Evolutionary conservation across 2,797 vertebrate genomes (phyloP).

Genomic region (Dicrostonyx torquatus): DNA sequence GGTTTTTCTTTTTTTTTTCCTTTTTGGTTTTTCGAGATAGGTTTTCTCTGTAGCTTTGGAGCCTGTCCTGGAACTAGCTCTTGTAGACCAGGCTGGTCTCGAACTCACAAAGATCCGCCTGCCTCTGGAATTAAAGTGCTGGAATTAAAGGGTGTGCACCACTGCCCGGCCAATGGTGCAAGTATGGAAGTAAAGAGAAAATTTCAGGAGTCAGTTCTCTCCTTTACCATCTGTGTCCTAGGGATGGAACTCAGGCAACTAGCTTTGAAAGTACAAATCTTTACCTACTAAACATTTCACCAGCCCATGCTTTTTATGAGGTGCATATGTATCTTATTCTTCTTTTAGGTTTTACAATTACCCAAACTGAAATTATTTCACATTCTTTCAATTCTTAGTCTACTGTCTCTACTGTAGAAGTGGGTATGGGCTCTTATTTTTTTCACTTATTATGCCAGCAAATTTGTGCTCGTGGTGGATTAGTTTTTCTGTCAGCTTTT

Average conservation of each 20-base stretch:
- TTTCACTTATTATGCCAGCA: not conserved
- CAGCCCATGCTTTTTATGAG: not conserved
- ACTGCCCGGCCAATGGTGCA: not conserved
- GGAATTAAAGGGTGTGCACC: too few species aligned
- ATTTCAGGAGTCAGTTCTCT: not conserved
- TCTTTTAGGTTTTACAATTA: slow-evolving; percentile 35
- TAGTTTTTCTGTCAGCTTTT: slow-evolving; percentile 21
- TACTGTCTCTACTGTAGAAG: not conserved
- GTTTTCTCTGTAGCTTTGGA: too few species aligned
- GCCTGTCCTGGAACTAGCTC: too few species aligned
- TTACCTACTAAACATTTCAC: not conserved
- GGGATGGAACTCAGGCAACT: not conserved
- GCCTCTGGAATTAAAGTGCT: too few species aligned
- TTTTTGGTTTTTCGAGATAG: too few species aligned
- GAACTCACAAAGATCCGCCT: too few species aligned
- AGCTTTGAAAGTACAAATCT: not conserved
- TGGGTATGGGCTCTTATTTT: not conserved
- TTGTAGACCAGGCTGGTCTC: too few species aligned
- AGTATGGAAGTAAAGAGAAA: not conserved
- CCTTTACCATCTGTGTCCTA: not conserved
- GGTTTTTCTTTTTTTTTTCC: too few species aligned
- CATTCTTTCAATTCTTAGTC: slow-evolving; percentile 39
- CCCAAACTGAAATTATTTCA: slow-evolving; percentile 18
- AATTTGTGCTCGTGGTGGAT: slow-evolving; percentile 19
- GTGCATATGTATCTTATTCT: not conserved